Evolutionary conservation across 64 coral and sea anemone species (phyloP), one percentile per base, ranked within the genome.

Genomic region (Actinia tenebrosa): DNA sequence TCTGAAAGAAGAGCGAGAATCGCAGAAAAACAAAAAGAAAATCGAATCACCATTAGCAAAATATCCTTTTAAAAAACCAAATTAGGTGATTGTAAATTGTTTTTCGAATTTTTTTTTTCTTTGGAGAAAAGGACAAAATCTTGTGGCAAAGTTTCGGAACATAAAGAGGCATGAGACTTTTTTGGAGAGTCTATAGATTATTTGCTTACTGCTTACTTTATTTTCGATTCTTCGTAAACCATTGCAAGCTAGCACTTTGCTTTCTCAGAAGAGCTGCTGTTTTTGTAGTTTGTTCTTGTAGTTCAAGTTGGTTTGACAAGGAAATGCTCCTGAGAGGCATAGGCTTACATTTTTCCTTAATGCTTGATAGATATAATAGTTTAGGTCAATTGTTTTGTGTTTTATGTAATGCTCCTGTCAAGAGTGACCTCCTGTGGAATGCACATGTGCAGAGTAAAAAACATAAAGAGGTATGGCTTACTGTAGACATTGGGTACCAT

Each of bases 361-460:
- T 86, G 25, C 44, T 44, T 71, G 30, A 37, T 30, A 86, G 64
- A 43, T 99, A 99, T 78, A 99, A 87, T 44, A 95, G 86, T 72
- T 55, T 90, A 89, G 97, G 93, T 3, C 97, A 99, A 63, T 83
- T 95, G 7, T 95, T 86, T 60, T 99, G 97, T 84, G 97, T 99
- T 20, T 84, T 99, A 25, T 99, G 97, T 54, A 93, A 99, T 89
- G 87, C 87, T 68, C 45, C 86, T 78, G 71, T 99, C 2, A 99
- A 99, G 63, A 95, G 47, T 71, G 97, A 92, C 58, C 86, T 99
- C 44, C 56, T 95, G 20, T 99, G 97, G 97, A 82, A 90, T 72
- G 93, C 97, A 68, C 97, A 99, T 45, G 55, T 95, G 17, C 97
- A 92, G 64, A 91, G 97, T 15, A 95, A 86, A 86, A 99, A 99